Evolutionary conservation across 92 coral and sea anemone genomes (phyloP).

Genomic region (Bergia sp.): DNA sequence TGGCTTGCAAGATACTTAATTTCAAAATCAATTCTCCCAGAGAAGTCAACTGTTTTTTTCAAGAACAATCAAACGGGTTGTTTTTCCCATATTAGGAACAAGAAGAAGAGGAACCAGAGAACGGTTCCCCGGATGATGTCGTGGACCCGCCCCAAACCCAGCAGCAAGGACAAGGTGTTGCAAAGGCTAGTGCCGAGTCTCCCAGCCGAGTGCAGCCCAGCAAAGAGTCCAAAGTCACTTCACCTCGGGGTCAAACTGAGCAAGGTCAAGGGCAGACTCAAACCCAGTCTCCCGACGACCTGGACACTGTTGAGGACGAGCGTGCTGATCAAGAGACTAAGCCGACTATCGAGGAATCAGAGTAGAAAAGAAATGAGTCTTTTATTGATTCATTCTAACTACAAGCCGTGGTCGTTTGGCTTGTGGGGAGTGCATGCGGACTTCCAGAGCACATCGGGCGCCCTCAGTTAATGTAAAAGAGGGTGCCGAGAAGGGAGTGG

Average conservation of each 20-base stretch:
- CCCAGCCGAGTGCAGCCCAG: conserved; percentile 34
- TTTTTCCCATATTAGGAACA: conserved; percentile 54
- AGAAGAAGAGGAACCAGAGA: conserved; percentile 87
- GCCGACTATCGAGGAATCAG: conserved; percentile 36
- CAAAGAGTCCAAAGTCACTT: conserved; percentile 19
- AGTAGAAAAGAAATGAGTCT: background rate
- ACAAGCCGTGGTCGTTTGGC: background rate
- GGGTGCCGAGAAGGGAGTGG: background rate
- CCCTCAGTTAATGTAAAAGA: background rate
- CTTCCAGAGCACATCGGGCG: background rate
- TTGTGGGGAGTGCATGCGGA: background rate
- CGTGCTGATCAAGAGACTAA: conserved; percentile 24
- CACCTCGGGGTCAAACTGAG: conserved; percentile 14
- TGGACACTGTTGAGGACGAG: conserved; percentile 25
- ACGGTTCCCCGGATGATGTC: conserved; percentile 87
- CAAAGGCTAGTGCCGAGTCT: conserved; percentile 13
- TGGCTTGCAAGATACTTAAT: no score
- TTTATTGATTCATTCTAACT: background rate
- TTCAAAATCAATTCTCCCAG: no score
- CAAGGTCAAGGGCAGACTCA: conserved; percentile 18
- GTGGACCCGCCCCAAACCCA: conserved; percentile 55
- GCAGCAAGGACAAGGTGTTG: conserved; percentile 29
- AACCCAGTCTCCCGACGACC: conserved; percentile 27
- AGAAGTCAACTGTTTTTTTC: background rate
- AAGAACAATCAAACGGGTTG: background rate